Percentiles rank a stretch among this genome's conserved stretches.
phyloP scores from a whole-genome alignment of 2,113 vertebrate genomes.

The Pteropus alecto region DNA sequence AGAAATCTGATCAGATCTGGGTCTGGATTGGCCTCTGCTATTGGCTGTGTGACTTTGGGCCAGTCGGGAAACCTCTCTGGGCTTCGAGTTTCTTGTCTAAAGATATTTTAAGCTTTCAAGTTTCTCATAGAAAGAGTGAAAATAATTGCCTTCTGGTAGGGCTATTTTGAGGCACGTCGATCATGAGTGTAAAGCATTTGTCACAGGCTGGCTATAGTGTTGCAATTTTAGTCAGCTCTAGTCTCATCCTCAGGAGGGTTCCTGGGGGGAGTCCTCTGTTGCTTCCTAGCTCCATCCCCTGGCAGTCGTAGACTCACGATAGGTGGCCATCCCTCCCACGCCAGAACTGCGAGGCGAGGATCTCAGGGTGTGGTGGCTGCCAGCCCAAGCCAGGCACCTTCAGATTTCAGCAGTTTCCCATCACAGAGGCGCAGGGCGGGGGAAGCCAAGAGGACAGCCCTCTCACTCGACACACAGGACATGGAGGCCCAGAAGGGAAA shows the following conservation, averaged over 20 bases:
- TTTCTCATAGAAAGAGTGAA: not conserved
- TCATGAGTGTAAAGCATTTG: not conserved
- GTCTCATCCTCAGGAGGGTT: not conserved
- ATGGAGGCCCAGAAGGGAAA: not conserved
- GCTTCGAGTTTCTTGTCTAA: not conserved
- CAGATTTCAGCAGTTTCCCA: not conserved
- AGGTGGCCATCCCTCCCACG: not conserved
- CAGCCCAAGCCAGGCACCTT: not conserved
- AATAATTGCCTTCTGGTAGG: not conserved
- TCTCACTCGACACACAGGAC: not conserved
- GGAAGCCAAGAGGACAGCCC: not conserved
- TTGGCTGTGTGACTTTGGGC: constrained; percentile 22
- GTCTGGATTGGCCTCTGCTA: not conserved
- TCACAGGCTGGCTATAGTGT: not conserved
- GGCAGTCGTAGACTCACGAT: not conserved
- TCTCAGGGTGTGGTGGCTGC: not conserved
- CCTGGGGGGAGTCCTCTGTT: not conserved
- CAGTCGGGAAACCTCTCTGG: not conserved
- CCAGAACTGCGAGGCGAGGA: not conserved
- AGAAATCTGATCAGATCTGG: not conserved
- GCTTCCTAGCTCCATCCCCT: not conserved
- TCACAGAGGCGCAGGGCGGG: not conserved
- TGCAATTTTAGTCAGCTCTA: not conserved
- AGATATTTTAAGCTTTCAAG: not conserved
- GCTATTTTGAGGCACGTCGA: not conserved